phyloP scores from a whole-genome alignment of 2,113 vertebrate species.

The Rhea americana region DNA sequence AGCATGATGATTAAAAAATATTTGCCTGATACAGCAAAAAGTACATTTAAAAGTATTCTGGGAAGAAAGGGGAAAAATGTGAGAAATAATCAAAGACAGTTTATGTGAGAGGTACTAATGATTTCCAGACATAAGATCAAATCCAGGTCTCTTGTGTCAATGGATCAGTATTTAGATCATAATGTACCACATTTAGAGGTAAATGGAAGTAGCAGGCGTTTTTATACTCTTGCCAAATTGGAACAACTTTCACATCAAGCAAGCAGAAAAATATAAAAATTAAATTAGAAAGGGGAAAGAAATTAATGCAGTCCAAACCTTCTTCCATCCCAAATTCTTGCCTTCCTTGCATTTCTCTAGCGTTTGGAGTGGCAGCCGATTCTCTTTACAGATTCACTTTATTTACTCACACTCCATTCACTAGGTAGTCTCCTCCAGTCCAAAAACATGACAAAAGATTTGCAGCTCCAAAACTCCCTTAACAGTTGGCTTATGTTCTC shows the following conservation, averaged over 20 bases:
- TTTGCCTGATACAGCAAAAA: not conserved
- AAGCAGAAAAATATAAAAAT: not conserved
- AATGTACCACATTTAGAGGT: not conserved
- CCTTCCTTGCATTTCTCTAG: not conserved
- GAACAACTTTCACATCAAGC: not conserved
- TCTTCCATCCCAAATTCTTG: not conserved
- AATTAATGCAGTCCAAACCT: not conserved
- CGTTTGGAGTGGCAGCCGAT: not conserved
- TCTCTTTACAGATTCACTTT: not conserved
- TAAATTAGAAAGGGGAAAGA: not conserved
- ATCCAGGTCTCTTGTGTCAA: not conserved
- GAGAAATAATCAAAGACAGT: constrained; percentile 10
- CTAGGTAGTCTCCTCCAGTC: not conserved
- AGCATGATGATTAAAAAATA: not conserved
- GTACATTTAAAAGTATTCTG: not conserved
- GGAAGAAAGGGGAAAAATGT: not conserved
- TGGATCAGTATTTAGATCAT: not conserved
- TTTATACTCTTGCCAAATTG: not conserved
- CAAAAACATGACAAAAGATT: not conserved
- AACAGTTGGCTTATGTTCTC: not conserved
- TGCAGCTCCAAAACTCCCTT: not conserved
- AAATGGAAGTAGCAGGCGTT: not conserved
- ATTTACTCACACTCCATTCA: not conserved
- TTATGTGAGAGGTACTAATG: not conserved
- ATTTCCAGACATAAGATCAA: not conserved